Conservation (phyloP, 2,113 vertebrate genomes). For the Brachyhypopomus gauderio region DNA sequence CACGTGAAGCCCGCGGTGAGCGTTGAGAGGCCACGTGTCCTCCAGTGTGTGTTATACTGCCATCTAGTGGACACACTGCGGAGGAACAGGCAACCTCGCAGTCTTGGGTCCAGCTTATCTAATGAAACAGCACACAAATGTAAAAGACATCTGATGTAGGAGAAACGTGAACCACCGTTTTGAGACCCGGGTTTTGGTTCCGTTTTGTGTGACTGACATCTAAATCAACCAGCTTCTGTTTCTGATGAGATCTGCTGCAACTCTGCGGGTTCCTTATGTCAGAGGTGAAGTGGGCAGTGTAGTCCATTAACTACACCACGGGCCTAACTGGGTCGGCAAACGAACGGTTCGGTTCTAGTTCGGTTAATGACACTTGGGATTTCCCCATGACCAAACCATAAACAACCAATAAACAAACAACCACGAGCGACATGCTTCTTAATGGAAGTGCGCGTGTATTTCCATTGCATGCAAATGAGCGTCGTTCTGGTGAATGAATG, state of each 20-base stretch:
- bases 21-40: not conserved
- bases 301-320: not conserved
- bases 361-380: not conserved
- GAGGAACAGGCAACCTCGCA: not conserved
- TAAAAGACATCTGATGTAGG: no score
- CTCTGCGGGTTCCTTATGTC: not conserved
- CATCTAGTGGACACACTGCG: conserved; percentile 52
- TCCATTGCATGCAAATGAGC: conserved; percentile 77
- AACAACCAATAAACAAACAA: conserved; percentile 35
- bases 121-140: not conserved
- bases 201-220: no score
- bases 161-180: no score
- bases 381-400: not conserved
- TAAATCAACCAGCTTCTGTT: no score
- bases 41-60: conserved; percentile 47
- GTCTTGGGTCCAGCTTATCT: not conserved
- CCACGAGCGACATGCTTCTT: not conserved
- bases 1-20: not conserved
- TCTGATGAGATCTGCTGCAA: no score
- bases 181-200: no score
- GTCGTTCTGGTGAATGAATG: conserved; percentile 65
- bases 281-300: not conserved
- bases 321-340: not conserved
- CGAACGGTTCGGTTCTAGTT: not conserved
- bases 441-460: conserved; percentile 62